Evolutionary conservation across 35 echinoderm and acorn worm species (phyloP).

Genomic region (Apostichopus parvimensis): DNA sequence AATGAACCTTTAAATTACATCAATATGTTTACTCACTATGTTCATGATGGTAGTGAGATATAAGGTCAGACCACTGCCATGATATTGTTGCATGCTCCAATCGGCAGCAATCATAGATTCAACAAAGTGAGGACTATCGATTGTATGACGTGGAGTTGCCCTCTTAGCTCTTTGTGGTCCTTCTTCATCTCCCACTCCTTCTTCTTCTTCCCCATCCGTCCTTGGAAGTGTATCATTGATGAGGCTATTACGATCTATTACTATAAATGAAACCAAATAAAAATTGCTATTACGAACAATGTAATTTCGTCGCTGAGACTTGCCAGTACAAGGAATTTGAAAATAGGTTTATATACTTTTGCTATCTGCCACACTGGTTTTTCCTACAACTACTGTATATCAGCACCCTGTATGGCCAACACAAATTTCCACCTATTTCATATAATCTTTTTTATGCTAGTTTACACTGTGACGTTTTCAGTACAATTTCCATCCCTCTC

Average conservation of each 20-base stretch:
- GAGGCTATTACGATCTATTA: conserved; percentile 5
- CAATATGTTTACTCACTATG: conserved; percentile 56
- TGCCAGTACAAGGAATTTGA: too few relatives aligned
- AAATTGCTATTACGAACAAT: too few relatives aligned
- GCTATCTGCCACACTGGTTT: too few relatives aligned
- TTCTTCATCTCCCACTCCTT: not conserved
- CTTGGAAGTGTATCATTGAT: conserved; percentile 7
- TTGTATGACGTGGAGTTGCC: not conserved
- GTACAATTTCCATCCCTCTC: too few relatives aligned
- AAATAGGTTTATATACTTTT: too few relatives aligned
- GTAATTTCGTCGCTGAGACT: too few relatives aligned
- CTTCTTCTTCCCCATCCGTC: not conserved
- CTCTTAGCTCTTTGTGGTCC: not conserved
- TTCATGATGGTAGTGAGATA: conserved; percentile 83
- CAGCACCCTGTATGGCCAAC: too few relatives aligned
- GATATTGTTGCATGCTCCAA: conserved; percentile 62
- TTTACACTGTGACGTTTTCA: too few relatives aligned
- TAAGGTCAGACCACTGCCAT: conserved; percentile 19
- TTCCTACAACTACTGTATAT: too few relatives aligned
- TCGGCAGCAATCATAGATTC: conserved; percentile 78
- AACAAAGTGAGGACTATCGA: conserved; percentile 61
- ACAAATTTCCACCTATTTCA: too few relatives aligned
- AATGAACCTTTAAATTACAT: not conserved
- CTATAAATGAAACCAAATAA: not conserved
- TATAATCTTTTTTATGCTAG: too few relatives aligned